phyloP scores from a whole-genome alignment of 2,113 vertebrate species.

The Ornithorhynchus anatinus region DNA sequence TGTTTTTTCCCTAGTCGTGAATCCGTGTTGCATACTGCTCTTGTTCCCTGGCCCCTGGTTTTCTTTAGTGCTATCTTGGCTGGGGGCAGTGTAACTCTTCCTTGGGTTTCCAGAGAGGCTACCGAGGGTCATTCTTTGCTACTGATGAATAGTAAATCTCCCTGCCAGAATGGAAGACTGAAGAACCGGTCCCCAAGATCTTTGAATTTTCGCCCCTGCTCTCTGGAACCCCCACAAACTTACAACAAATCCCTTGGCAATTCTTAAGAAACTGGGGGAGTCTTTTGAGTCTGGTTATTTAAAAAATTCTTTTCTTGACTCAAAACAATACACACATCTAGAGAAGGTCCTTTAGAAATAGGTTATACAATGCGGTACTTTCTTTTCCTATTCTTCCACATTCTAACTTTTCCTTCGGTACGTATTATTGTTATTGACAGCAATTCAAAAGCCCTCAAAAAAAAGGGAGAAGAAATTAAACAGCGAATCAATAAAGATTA shows the following conservation, averaged over 20 bases:
- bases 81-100: conserved; percentile 56
- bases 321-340: conserved; percentile 53
- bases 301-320: conserved; percentile 32
- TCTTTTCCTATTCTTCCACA: conserved; percentile 42
- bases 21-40: conserved; percentile 24
- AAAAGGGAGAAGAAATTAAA: conserved; percentile 73
- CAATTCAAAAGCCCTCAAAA: conserved; percentile 62
- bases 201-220: conserved; percentile 38
- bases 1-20: conserved; percentile 35
- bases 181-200: conserved; percentile 43
- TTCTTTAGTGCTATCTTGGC: conserved; percentile 52
- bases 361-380: conserved; percentile 30
- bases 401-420: conserved; percentile 34
- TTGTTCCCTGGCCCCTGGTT: conserved; percentile 21
- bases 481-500: conserved; percentile 85
- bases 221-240: conserved; percentile 37
- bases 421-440: conserved; percentile 76
- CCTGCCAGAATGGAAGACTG: conserved; percentile 46
- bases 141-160: conserved; percentile 57
- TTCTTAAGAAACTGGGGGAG: conserved; percentile 17
- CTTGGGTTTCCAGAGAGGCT: conserved; percentile 61
- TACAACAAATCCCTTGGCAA: conserved; percentile 47
- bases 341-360: conserved; percentile 54
- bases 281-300: conserved; percentile 37
- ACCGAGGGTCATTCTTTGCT: conserved; percentile 56